Evolutionary conservation across 2,888 invertebrate genomes (phyloP), one percentile per base, ranked within the genome.

Genomic region (Cordilura impudica): DNA sequence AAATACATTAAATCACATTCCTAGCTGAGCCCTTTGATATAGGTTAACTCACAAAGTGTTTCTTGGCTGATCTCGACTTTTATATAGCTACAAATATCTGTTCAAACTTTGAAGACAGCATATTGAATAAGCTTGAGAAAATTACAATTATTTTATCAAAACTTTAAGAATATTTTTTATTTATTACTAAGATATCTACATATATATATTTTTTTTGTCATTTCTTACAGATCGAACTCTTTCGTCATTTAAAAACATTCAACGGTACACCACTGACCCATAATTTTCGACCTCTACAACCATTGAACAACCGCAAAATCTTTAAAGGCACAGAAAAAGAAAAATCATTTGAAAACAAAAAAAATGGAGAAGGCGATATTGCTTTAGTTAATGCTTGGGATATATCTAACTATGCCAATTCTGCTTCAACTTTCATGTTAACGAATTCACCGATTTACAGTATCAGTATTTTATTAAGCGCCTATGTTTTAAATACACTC

Each of bases 281-380:
- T 86, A 97, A 97, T 89, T 95, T 94, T 88, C 92, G 97, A 12
- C 96, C 96, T 0, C 93, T 95, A 31, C 95, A 96, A 85, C 95
- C 95, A 0, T 90, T 95, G 0, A 94, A 94, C 29, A 94, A 94
- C 84, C 91, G 96, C 82, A 89, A 90, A 0, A 92, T 95, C 0
- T 93, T 84, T 51, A 81, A 81, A 54, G 16, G 70, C 0, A 5
- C 51, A 67, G 29, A 31, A 1, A 8, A 10, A 1, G 8, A n/a
- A n/a, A n/a, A n/a, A n/a, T n/a, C n/a, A n/a, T 12, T 63, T 12
- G 16, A 5, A n/a, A n/a, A 0, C 10, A 8, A n/a, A 4, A 4
- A 0, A 5, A 2, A 19, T 39, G 16, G 16, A 58, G 4, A 43
- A 2, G 39, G 2, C 8, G 72, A 82, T 14, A 78, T 85, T 63